phyloP scores from a whole-genome alignment of 2,113 vertebrate genomes.

The Thinocorus orbignyianus region DNA sequence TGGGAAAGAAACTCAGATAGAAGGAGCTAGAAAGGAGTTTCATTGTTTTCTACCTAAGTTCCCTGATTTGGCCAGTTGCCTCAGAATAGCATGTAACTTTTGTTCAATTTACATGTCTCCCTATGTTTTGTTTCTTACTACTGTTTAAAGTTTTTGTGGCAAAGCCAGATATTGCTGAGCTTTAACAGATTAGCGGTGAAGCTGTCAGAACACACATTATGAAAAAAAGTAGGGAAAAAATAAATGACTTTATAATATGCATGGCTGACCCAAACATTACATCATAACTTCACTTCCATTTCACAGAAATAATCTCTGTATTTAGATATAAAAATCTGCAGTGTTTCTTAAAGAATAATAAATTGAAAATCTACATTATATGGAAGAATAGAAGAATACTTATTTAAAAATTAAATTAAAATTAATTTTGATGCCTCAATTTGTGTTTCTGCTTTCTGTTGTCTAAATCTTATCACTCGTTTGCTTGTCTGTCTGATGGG shows the following conservation, averaged over 20 bases:
- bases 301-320: not conserved
- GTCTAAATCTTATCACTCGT: not conserved
- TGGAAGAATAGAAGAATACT: not conserved
- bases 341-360: not conserved
- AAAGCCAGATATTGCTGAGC: not conserved
- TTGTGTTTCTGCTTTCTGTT: not conserved
- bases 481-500: not conserved
- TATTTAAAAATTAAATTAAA: not conserved
- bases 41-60: not conserved
- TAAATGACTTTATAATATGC: not conserved
- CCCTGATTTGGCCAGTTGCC: not conserved
- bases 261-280: not conserved
- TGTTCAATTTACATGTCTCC: not conserved
- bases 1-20: not conserved
- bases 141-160: not conserved
- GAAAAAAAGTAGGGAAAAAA: not conserved
- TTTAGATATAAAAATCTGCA: not conserved
- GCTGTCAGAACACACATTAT: not conserved
- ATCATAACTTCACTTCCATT: not conserved
- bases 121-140: not conserved
- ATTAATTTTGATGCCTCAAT: not conserved
- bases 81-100: not conserved
- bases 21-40: not conserved
- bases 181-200: not conserved
- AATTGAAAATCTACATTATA: not conserved